These are phyloP conservation scores for Pantherophis alleghaniensis DNA, from an alignment of 2,797 vertebrate genomes.

Conservation along the genomic window DNA sequence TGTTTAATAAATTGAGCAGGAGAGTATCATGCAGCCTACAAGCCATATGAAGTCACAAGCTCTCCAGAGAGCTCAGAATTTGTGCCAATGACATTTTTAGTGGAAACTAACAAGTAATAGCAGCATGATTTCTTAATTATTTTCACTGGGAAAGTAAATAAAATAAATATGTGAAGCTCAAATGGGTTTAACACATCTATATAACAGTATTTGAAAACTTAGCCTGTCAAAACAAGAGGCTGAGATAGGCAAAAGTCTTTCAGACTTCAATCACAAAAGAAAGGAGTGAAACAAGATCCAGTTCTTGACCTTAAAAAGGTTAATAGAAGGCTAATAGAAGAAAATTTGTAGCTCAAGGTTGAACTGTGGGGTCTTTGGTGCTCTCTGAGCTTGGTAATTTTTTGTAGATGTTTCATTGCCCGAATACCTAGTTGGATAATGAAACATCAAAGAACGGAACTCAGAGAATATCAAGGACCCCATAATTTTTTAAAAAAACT, in stretches of 20 bases:
- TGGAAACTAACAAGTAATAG: background rate
- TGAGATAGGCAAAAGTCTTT: background rate
- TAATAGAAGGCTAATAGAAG: background rate
- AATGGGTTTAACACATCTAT: background rate
- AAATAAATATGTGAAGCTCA: background rate
- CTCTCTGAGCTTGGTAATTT: background rate
- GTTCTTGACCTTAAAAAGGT: background rate
- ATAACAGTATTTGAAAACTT: background rate
- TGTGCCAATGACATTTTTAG: background rate
- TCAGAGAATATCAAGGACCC: background rate
- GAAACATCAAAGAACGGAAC: background rate
- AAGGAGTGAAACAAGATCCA: background rate
- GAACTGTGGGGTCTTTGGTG: background rate
- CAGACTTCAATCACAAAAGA: background rate
- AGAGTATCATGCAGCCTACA: background rate
- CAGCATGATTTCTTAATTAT: background rate
- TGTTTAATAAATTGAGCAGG: background rate
- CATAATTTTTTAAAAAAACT: background rate
- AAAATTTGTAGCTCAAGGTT: background rate
- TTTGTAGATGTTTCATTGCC: background rate
- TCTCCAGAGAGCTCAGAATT: background rate
- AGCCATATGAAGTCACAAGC: background rate
- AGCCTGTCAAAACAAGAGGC: background rate
- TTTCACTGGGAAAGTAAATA: background rate
- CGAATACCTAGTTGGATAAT: background rate